Base-by-base conservation (phyloP, 2,113 vertebrate genomes). In the Hirundichthys speculiger region DNA sequence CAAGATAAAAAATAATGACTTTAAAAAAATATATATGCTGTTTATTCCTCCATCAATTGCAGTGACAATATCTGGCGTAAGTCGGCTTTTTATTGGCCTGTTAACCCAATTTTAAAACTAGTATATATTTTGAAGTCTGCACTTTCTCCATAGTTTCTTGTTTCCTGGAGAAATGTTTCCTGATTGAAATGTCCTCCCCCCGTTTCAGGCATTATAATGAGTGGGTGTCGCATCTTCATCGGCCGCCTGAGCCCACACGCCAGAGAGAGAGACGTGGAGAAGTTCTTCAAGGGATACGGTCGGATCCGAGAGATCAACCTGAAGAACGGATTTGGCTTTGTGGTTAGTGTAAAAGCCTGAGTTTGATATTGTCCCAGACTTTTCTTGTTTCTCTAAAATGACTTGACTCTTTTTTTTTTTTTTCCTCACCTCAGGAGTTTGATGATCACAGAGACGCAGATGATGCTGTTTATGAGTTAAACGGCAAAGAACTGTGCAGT, bases 281-380 rank as follows among this genome's bases (percentile, higher is more conserved):
- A 96, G 60, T 97, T 97, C 80, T 97, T 97, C 85, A 97, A 97
- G 73, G 95, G 95, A 8, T 97, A 97, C 13, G 96, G 96, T 13
- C 92, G 94, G 21, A 97, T 97, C 75, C 86, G 95, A 2, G 96
- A 97, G 78, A 96, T 97, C 50, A 95, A 96, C 81, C 83, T 97
- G 2, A 97, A 97, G 78, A 96, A 96, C 59, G 95, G 96, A 6
- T 97, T 97, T 77, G 96, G 96, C 5, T 97, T 97, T 89, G 96
- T 97, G 93, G 96, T 97, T 14, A 85, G 94, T 82, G 10, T n/a
- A 7, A 5, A 5, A 3, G 19, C 3, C 14, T 3, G 1, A 7
- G 1, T 13, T 42, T 56, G 2, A 11, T 38, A 1, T 5, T 1
- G 18, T 20, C 5, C 8, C 1, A 16, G 9, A 12, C 24, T 41